A percentile compares a stretch with the other conserved stretches of the same genome.
phyloP scores from a whole-genome alignment of 2,888 invertebrate genomes.

The Hemithea aestivaria region DNA sequence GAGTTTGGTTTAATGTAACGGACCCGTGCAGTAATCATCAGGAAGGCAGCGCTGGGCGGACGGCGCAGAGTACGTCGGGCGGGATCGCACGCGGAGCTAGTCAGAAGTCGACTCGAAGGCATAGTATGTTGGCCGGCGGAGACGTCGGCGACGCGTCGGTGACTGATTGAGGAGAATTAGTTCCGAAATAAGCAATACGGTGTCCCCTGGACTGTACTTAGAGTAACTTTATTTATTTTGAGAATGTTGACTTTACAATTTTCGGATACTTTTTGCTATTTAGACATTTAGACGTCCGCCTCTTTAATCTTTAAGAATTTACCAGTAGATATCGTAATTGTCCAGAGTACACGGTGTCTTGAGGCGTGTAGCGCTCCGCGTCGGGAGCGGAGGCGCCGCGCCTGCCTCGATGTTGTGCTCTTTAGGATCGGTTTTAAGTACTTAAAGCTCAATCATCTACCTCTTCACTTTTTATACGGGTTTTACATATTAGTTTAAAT shows the following conservation, averaged over 20 bases:
- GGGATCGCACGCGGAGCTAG: conserved; percentile 49
- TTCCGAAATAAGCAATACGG: conserved; percentile 67
- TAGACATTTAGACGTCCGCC: conserved; percentile 73
- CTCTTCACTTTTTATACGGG: conserved; percentile 79
- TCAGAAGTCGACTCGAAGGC: conserved; percentile 56
- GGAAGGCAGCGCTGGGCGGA: conserved; percentile 47
- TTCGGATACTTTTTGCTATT: conserved; percentile 69
- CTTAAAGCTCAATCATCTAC: conserved; percentile 77
- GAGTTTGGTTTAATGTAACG: conserved; percentile 64
- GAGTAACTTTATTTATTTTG: conserved; percentile 77
- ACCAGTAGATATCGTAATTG: conserved; percentile 47
- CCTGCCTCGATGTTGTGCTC: conserved; percentile 55
- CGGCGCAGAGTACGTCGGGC: conserved; percentile 33
- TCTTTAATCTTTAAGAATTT: conserved; percentile 67
- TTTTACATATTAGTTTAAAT: conserved; percentile 78
- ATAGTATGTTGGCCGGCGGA: conserved; percentile 47
- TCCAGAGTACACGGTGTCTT: conserved; percentile 42
- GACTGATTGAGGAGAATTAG: conserved; percentile 69
- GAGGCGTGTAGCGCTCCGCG: conserved; percentile 35
- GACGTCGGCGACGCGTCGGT: conserved; percentile 64
- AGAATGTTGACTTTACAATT: conserved; percentile 71
- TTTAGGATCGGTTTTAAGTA: conserved; percentile 72
- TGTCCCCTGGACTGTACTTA: conserved; percentile 77
- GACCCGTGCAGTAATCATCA: conserved; percentile 58
- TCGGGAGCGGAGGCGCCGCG: conserved; percentile 31